phyloP scores from a whole-genome alignment of 2,113 vertebrate genomes.

The Channa maculata region DNA sequence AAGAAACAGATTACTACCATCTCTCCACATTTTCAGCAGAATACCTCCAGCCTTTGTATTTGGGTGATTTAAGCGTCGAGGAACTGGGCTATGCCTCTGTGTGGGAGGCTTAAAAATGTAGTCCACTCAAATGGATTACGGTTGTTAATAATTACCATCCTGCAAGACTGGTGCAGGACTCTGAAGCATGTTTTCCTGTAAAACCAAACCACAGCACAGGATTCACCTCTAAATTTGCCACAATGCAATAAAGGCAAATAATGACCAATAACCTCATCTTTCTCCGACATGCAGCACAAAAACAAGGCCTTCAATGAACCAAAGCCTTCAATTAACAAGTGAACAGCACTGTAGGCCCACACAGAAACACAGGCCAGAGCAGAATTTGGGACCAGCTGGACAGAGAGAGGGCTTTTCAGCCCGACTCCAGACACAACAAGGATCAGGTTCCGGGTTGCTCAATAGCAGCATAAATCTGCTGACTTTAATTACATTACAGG shows the following conservation, averaged over 20 bases:
- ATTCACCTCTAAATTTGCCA: background rate
- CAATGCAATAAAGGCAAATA: slow-evolving; percentile 21
- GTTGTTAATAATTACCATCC: slow-evolving; percentile 83
- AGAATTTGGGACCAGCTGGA: slow-evolving; percentile 93
- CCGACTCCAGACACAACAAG: slow-evolving; percentile 90
- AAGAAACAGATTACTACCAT: background rate
- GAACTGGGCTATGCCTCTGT: slow-evolving; percentile 27
- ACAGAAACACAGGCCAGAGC: slow-evolving; percentile 87
- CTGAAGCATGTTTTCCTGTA: slow-evolving; percentile 24
- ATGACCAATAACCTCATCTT: slow-evolving; percentile 72
- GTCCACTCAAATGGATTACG: slow-evolving; percentile 49
- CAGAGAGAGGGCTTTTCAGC: slow-evolving; percentile 88
- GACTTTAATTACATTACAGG: slow-evolving; percentile 96
- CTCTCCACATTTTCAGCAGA: background rate
- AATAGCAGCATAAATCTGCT: slow-evolving; percentile 93
- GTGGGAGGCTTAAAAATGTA: slow-evolving; percentile 60
- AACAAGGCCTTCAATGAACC: slow-evolving; percentile 22
- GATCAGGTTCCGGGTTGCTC: slow-evolving; percentile 95
- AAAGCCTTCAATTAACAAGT: slow-evolving; percentile 77
- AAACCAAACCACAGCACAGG: slow-evolving; percentile 11
- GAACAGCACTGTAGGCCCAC: slow-evolving; percentile 80
- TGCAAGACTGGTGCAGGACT: slow-evolving; percentile 58
- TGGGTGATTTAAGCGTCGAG: background rate
- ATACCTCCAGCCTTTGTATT: background rate
- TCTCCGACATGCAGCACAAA: slow-evolving; percentile 22